Evolutionary conservation across 2,888 invertebrate species (phyloP), one percentile per base, ranked within the genome.

Genomic region (Polyommatus icarus): DNA sequence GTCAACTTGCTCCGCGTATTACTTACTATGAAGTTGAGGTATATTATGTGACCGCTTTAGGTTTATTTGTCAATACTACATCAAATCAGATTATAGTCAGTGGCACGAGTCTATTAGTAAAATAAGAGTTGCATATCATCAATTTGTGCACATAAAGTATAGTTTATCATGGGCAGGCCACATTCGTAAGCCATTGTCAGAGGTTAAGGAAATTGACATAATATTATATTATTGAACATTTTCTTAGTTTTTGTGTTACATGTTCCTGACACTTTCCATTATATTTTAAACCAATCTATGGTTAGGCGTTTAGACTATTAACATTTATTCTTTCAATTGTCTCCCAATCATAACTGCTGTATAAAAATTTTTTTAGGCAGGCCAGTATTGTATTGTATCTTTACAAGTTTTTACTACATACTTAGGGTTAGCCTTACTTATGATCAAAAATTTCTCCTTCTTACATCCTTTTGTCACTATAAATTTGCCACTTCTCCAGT

Each of bases 211-310:
- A 75, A 75, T 6, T 3, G 29, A 75, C 24, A 75, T 75, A 5
- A 18, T 54, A 54, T 54, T 4, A 54, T 29, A 24, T 40, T 72
- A 32, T 40, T 46, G 20, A 54, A 54, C 18, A 75, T 54, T 29
- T 75, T 54, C 75, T 75, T 54, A 54, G 50, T 15, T 29, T 50
- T 29, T 75, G 54, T 50, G 20, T 73, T 50, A 10, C 67, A 67
- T 67, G 29, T 32, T 32, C 20, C 46, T 50, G 20, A 73, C 73
- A 29, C 29, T 54, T 18, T 29, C 29, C 54, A 8, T 67, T 29
- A 29, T 29, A 18, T 75, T 18, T 29, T 29, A 54, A 75, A 75
- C 75, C 75, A 75, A 50, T 75, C 75, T 29, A 75, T 75, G 50
- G 50, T 75, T 75, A 75, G 15, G 67, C 24, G 0, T 29, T 67